These are phyloP conservation scores for Dryobotodes eremita DNA, from an alignment of 2,888 invertebrate species.

Conservation along the genomic window DNA sequence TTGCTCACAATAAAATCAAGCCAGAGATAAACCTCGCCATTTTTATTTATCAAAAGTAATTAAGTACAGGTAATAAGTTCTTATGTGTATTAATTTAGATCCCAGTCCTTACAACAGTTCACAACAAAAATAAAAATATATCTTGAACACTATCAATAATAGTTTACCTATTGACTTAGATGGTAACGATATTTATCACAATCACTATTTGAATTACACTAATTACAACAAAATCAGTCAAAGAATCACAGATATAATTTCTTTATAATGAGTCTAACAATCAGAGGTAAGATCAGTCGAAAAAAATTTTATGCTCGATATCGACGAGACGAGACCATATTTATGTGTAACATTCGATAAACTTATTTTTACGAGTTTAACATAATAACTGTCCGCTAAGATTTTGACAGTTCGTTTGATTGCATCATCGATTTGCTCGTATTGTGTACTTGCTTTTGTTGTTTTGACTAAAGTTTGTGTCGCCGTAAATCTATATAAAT, in stretches of 20 bases:
- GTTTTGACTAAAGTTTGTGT: constrained; percentile 33
- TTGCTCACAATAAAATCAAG: no score
- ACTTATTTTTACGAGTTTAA: constrained; percentile 17
- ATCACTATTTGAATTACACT: neutral
- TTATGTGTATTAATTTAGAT: no score
- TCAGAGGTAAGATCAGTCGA: constrained; percentile 18
- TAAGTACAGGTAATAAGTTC: no score
- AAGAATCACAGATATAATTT: constrained; percentile 23
- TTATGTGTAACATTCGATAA: constrained; percentile 30
- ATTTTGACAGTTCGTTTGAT: constrained; percentile 20
- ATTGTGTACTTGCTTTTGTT: constrained; percentile 17
- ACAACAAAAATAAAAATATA: no score
- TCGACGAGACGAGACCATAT: constrained; percentile 39
- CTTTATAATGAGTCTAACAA: constrained; percentile 28
- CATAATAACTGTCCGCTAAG: constrained; percentile 25
- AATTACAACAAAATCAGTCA: constrained; percentile 21
- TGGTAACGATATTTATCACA: no score
- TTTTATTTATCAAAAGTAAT: no score
- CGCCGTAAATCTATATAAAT: constrained; percentile 34
- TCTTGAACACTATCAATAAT: no score
- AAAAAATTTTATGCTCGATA: constrained; percentile 12
- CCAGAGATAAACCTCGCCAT: no score
- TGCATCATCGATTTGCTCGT: constrained; percentile 18
- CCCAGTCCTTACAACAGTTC: no score
- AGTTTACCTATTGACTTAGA: no score